Evolutionary conservation across 2,113 vertebrate species (phyloP).

Genomic region (Lepus europaeus): DNA sequence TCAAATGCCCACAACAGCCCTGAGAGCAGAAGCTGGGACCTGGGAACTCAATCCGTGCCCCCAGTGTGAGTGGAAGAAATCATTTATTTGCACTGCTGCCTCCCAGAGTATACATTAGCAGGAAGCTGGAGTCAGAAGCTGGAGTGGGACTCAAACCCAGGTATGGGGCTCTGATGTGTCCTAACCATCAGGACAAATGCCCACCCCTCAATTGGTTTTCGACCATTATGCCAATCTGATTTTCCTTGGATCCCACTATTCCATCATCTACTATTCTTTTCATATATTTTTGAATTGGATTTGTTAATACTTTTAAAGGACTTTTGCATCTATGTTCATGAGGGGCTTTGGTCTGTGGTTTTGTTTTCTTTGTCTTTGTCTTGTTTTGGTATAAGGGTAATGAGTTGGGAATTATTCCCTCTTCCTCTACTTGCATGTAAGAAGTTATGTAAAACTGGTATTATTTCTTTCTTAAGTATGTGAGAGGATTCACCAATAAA

Average conservation of each 20-base stretch:
- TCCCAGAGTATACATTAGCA: too few species aligned
- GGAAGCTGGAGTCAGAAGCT: too few species aligned
- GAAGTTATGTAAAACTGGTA: background rate
- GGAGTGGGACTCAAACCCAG: too few species aligned
- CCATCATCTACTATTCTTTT: background rate
- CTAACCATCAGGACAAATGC: too few species aligned
- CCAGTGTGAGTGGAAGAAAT: too few species aligned
- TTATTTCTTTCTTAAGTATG: background rate
- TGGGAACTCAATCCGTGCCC: too few species aligned
- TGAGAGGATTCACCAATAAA: background rate
- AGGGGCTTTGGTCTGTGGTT: background rate
- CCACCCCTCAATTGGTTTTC: background rate
- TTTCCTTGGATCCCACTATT: background rate
- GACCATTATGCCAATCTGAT: background rate
- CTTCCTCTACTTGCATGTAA: slow-evolving; percentile 4
- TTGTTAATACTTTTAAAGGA: background rate
- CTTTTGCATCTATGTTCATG: slow-evolving; percentile 39
- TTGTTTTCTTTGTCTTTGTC: background rate
- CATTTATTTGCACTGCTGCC: too few species aligned
- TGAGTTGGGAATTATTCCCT: background rate
- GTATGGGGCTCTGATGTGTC: too few species aligned
- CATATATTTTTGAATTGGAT: too few species aligned
- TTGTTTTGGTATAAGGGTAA: slow-evolving; percentile 27
- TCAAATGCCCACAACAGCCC: too few species aligned
- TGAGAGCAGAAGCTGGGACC: too few species aligned